Evolutionary conservation across 1,140 invertebrate genomes (phyloP).

Genomic region (Hycleus phaleratus): DNA sequence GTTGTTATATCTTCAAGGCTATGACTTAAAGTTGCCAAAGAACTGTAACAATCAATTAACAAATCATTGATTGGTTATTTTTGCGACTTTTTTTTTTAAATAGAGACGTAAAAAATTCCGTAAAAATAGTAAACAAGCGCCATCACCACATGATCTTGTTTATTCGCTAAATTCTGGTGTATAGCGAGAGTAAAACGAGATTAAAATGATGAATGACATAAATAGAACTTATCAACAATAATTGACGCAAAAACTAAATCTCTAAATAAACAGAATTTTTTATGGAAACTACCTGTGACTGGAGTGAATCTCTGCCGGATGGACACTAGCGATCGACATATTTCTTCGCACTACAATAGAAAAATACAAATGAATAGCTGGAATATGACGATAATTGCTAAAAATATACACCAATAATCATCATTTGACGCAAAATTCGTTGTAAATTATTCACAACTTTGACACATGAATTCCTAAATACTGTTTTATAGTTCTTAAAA

Average conservation of each 20-base stretch:
- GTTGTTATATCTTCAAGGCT: conserved; percentile 35
- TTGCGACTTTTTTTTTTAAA: background rate
- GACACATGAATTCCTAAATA: no score
- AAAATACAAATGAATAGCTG: background rate
- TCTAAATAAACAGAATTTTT: background rate
- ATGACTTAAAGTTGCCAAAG: conserved; percentile 34
- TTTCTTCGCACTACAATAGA: conserved; percentile 27
- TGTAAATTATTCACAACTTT: no score
- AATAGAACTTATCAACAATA: background rate
- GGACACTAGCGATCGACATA: conserved; percentile 38
- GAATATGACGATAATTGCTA: background rate
- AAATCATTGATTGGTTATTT: background rate
- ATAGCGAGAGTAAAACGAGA: background rate
- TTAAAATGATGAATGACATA: background rate
- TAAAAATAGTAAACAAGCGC: background rate
- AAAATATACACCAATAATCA: no score
- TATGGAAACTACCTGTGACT: conserved; percentile 30
- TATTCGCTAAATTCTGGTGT: background rate
- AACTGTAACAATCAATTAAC: conserved; percentile 27
- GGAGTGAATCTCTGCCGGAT: conserved; percentile 35
- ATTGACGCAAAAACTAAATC: background rate
- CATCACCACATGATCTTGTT: background rate
- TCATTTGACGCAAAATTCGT: no score
- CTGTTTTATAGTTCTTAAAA: no score
- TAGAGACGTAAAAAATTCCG: background rate